Evolutionary conservation across 2,113 vertebrate genomes (phyloP), one percentile per base, ranked within the genome.

Genomic region (Orthonyx spaldingii): DNA sequence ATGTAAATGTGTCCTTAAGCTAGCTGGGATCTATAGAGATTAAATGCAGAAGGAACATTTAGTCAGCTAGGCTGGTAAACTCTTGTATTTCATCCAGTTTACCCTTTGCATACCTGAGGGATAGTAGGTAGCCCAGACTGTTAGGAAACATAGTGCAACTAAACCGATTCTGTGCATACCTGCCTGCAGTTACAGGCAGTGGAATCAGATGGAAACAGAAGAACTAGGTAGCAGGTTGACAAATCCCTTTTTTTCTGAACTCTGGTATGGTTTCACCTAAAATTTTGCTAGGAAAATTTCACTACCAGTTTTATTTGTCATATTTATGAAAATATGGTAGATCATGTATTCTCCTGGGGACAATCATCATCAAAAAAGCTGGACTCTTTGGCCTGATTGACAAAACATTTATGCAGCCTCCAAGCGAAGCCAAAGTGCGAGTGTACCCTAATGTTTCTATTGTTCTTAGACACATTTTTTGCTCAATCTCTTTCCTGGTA

Each of bases 1-100:
- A 94, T 85, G 61, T 88, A 95, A 95, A 93, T 90, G 55, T 85
- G 70, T 68, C 66, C 78, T 87, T 90, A 91, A 85, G 37, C 16
- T 53, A 69, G 22, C 57, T 85, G 66, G 33, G 18, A 55, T 77
- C 23, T 50, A n/a, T 3, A 35, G n/a, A 75, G 56, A 75, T 94
- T 87, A 92, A 95, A 87, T 30, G 60, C 53, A 84, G 70, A 92
- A 75, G 53, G 52, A 96, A 75, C 41, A 49, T 89, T 94, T 82
- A 82, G 89, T 84, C 93, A 95, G 87, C 77, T 91, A 63, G 41
- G 72, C 60, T 91, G 44, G 46, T 79, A 95, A 87, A 84, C 30
- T n/a, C 60, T 35, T 84, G 27, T 42, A 78, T 89, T 91, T 89
- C 77, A 89, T 64, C 30, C 60, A 57, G 77, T 53, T 53, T 57